These are phyloP conservation scores for Homalodisca vitripennis DNA, from an alignment of 1,140 invertebrate genomes.

Conservation along the genomic window DNA sequence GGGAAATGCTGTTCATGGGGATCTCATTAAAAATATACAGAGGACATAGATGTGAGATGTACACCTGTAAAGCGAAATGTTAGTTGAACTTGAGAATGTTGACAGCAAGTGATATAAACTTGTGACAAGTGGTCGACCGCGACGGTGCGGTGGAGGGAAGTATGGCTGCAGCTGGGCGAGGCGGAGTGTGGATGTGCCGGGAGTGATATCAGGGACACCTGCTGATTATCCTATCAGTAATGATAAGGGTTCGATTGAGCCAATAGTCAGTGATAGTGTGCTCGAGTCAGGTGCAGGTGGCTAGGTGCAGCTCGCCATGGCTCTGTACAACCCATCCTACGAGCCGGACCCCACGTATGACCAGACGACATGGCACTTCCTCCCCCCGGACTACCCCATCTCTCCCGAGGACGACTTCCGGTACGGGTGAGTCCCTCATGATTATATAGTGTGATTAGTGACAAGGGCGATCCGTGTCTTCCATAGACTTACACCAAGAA, in stretches of 20 bases:
- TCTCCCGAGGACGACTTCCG: constrained; percentile 60
- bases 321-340: constrained; percentile 4
- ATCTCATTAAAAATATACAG: no score
- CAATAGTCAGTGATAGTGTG: constrained; percentile 10
- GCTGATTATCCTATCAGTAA: constrained; percentile 20
- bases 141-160: background rate
- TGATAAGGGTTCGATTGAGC: constrained; percentile 19
- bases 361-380: constrained; percentile 60
- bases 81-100: no score
- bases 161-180: background rate
- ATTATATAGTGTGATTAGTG: no score
- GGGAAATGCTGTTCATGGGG: no score
- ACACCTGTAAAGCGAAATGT: no score
- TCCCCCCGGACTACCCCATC: constrained; percentile 65
- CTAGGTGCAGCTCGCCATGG: background rate
- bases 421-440: constrained; percentile 50
- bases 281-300: background rate
- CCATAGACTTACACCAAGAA: no score
- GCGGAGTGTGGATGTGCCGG: no score
- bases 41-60: no score
- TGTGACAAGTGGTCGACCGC: no score
- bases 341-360: constrained; percentile 52
- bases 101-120: no score
- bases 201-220: constrained; percentile 18
- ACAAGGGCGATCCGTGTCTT: no score